Evolutionary conservation across 2,797 vertebrate genomes (phyloP).

Genomic region (Cynodonichthys magdalenae): DNA sequence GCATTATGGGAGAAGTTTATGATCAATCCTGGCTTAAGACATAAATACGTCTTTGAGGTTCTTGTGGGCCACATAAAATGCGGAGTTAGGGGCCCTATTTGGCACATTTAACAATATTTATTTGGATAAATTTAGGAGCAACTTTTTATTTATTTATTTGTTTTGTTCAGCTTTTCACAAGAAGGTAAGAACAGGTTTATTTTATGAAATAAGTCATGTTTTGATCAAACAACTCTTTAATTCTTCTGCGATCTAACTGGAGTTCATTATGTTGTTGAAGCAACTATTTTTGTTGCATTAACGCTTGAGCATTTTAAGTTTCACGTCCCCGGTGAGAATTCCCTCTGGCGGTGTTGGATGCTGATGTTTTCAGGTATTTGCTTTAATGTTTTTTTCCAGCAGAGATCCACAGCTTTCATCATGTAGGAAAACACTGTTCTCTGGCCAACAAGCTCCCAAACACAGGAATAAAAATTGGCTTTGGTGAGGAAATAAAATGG

Average conservation of each 20-base stretch:
- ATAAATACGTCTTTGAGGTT: too few relatives aligned
- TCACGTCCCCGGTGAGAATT: conserved; percentile 2
- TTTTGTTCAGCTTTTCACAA: too few relatives aligned
- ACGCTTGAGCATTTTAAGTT: background rate
- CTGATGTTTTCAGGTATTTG: conserved; percentile 36
- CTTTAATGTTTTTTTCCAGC: conserved; percentile 49
- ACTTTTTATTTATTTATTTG: too few relatives aligned
- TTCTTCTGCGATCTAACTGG: background rate
- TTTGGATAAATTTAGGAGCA: too few relatives aligned
- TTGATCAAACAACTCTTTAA: background rate
- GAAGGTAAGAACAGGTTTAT: too few relatives aligned
- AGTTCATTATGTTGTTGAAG: conserved; percentile 6
- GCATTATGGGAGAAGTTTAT: too few relatives aligned
- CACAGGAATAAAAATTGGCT: conserved; percentile 35
- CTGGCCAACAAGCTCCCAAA: conserved; percentile 34
- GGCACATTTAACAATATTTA: too few relatives aligned
- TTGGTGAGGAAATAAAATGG: conserved; percentile 39
- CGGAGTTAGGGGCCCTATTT: too few relatives aligned
- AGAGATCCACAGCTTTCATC: conserved; percentile 48
- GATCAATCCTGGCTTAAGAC: too few relatives aligned
- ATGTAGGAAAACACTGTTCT: conserved; percentile 21
- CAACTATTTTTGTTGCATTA: conserved; percentile 11
- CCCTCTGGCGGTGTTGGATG: conserved; percentile 17
- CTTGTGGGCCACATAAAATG: too few relatives aligned
- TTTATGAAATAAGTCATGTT: background rate